Percentiles rank a stretch among this genome's conserved stretches.
Evolutionary conservation across 2,797 vertebrate genomes (phyloP).

Genomic region (Oreochromis grahami): DNA sequence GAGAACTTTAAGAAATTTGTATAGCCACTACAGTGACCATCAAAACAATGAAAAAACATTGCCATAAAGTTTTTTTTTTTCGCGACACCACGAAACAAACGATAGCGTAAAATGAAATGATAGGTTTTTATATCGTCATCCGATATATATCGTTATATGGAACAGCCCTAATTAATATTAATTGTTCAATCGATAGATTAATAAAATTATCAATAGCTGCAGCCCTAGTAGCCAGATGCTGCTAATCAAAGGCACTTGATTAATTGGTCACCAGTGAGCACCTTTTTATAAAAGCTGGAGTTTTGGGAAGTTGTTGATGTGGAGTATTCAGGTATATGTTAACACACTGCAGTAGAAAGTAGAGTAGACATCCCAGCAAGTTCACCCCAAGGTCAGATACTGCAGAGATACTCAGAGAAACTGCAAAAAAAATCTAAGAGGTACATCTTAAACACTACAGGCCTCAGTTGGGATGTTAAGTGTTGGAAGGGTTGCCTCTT

Average conservation of each 20-base stretch:
- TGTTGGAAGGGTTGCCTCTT: not conserved
- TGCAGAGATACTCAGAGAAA: not conserved
- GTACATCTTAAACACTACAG: not conserved
- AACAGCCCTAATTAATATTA: not conserved
- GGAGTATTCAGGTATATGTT: not conserved
- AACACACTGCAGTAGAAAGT: not conserved
- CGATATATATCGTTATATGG: too few species aligned
- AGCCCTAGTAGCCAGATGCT: not conserved
- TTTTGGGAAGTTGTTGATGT: not conserved
- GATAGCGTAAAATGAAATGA: too few species aligned
- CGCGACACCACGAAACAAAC: too few species aligned
- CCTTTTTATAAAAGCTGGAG: not conserved
- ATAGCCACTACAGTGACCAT: too few species aligned
- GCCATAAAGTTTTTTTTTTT: too few species aligned
- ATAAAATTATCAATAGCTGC: not conserved
- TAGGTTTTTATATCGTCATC: too few species aligned
- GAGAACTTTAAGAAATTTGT: too few species aligned
- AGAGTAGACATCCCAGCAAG: not conserved
- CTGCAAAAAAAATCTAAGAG: not conserved
- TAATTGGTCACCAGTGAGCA: not conserved
- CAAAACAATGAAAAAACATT: too few species aligned
- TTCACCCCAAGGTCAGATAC: not conserved
- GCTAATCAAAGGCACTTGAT: not conserved
- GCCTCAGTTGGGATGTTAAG: not conserved
- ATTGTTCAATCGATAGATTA: not conserved